phyloP scores from a whole-genome alignment of 2,113 vertebrate species.

The Parus major region DNA sequence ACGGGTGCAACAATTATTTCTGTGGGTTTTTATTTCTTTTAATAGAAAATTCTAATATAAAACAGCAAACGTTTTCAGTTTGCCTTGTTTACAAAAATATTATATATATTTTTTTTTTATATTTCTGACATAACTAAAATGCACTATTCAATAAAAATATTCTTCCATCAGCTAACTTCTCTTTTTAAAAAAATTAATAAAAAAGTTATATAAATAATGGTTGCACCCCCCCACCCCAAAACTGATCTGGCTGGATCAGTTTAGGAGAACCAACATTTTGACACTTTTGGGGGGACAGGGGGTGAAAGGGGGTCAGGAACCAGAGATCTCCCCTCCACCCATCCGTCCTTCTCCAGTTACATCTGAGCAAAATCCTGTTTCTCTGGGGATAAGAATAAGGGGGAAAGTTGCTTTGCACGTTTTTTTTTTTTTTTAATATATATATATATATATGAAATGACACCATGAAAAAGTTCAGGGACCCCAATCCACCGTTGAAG shows the following conservation, averaged over 20 bases:
- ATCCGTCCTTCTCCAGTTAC: conserved; percentile 29
- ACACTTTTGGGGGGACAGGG: not conserved
- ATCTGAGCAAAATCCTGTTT: conserved; percentile 1
- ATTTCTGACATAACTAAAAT: conserved; percentile 73
- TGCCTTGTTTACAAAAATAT: conserved; percentile 73
- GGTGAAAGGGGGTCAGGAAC: not conserved
- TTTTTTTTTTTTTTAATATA: not conserved
- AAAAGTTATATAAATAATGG: conserved; percentile 67
- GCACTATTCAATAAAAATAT: conserved; percentile 66
- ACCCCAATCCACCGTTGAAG: not conserved
- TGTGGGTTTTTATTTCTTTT: conserved; percentile 63
- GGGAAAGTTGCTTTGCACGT: conserved; percentile 20
- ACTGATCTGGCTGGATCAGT: conserved; percentile 49
- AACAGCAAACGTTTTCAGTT: conserved; percentile 66
- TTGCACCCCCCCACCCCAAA: not conserved
- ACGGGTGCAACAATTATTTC: conserved; percentile 65
- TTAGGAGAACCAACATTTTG: conserved; percentile 46
- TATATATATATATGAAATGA: not conserved
- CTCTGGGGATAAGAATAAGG: not conserved
- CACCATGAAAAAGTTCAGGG: not conserved
- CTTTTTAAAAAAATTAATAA: conserved; percentile 48
- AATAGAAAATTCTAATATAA: conserved; percentile 70
- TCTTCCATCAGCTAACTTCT: conserved; percentile 58
- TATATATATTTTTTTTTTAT: conserved; percentile 62
- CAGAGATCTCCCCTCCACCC: not conserved